phyloP scores from a whole-genome alignment of 2,888 invertebrate genomes.

The Pediacus dermestoides region DNA sequence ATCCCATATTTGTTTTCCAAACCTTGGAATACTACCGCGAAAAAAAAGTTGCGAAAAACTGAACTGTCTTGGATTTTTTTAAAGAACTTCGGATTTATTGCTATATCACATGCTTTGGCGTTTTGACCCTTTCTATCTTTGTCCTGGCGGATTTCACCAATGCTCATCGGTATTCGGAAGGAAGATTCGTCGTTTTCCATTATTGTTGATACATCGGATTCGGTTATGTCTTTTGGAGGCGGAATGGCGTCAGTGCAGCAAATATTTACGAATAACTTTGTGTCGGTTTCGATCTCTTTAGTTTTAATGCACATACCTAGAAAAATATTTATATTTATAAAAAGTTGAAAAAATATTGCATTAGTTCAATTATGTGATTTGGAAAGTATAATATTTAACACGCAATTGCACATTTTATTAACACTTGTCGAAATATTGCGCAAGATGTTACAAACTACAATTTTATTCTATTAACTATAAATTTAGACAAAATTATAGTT shows the following conservation, averaged over 20 bases:
- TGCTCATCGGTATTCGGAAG: conserved; percentile 85
- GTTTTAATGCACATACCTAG: conserved; percentile 79
- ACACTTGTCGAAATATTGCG: no score
- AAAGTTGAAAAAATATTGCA: no score
- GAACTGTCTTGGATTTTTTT: conserved; percentile 68
- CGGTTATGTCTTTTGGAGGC: conserved; percentile 66
- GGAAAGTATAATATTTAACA: no score
- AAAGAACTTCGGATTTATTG: conserved; percentile 75
- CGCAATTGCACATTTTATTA: no score
- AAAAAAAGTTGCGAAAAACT: conserved; percentile 74
- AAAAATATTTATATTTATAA: conserved; percentile 23
- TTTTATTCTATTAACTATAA: no score
- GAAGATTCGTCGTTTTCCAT: conserved; percentile 65
- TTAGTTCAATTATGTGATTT: no score
- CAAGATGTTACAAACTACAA: no score
- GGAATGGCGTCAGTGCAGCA: conserved; percentile 78
- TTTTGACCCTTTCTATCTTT: conserved; percentile 69
- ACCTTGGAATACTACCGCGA: conserved; percentile 76
- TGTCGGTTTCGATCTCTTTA: conserved; percentile 59
- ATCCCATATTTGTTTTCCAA: conserved; percentile 63
- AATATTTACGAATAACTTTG: conserved; percentile 81
- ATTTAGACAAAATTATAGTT: no score
- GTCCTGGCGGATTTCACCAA: conserved; percentile 76
- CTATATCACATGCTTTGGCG: conserved; percentile 78
- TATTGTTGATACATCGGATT: conserved; percentile 66